Evolutionary conservation across 2,888 invertebrate genomes (phyloP), one percentile per base, ranked within the genome.

Genomic region (Scrobipalpa atriplicella): DNA sequence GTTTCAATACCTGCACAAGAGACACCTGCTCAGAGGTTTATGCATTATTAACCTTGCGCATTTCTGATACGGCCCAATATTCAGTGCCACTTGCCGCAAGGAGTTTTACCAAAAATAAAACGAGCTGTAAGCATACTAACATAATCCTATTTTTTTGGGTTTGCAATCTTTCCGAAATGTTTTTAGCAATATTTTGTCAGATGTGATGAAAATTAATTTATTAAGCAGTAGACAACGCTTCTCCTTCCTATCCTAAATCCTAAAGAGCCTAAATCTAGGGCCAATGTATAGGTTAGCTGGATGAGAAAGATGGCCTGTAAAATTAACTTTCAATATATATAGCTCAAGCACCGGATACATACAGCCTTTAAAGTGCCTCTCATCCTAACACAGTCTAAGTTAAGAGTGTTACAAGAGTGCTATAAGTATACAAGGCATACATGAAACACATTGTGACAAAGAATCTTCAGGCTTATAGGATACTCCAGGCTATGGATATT

Each of bases 21-120:
- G 47, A 47, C 47, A 47, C 47, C 47, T 47, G 47, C 47, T 47
- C 47, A n/a, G n/a, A n/a, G n/a, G 47, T 47, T 47, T 47, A 47
- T 47, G 47, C n/a, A 47, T 47, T 47, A 47, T 47, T 47, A 47
- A 47, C 6, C 47, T 47, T 10, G 10, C 47, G 16, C 47, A 47
- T 47, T 47, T 16, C 29, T 29, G 29, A 29, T 29, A 29, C 29
- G 5, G 29, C 2, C 29, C 29, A 29, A 29, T 29, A 29, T 29
- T 29, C 29, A 29, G 29, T 29, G 29, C 2, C 29, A 29, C 29
- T 0, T 11, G 13, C 43, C 11, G 13, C n/a, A 47, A 47, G 47
- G n/a, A 16, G 5, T 47, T 47, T n/a, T 47, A 47, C n/a, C n/a
- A 47, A 47, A 47, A 47, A n/a, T 16, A 47, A 43, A 43, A 29